Evolutionary conservation across 2,797 vertebrate species (phyloP), one percentile per base, ranked within the genome.

Genomic region (Sebastes jordani): DNA sequence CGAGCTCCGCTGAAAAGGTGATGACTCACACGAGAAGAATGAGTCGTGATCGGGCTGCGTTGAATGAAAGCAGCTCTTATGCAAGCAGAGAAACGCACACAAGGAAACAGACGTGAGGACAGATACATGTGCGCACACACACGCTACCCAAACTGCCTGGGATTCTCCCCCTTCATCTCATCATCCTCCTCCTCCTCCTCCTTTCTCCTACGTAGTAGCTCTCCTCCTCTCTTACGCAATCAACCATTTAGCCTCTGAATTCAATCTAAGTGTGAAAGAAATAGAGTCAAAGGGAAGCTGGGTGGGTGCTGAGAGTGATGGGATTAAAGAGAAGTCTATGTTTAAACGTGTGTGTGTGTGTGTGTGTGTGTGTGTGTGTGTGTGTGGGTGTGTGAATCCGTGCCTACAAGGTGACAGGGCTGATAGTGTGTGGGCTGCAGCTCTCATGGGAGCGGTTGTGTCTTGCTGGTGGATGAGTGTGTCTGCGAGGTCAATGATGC

Each of bases 1-100:
- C 6, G 8, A 84, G 71, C 58, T 84, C 42, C 23, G 55, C 52
- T 80, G 74, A 86, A 78, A 55, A 74, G 81, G 61, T 55, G 90
- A 83, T 93, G 92, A 92, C 85, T 92, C 90, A 92, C 83, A 63
- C 13, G 0, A 63, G 80, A 82, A 77, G 85, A 90, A 91, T 77
- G 91, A 91, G 89, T 90, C 88, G 85, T 91, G 92, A 92, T 80
- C 78, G 6, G 61, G 68, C 72, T 46, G 46, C 4, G 80, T 23
- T 91, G 85, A 91, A 90, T 90, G 78, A 85, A 87, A 87, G 82
- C 76, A 52, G 83, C 83, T 83, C 80, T 91, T 90, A 86, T 63
- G 81, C 78, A 91, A 89, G 77, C 74, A 36, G 6, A 75, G 27
- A 27, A 30, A 66, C 67, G 14, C 80, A 78, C 42, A 72, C 54